phyloP scores from a whole-genome alignment of 2,113 vertebrate species.

The Toxotes jaculatrix region DNA sequence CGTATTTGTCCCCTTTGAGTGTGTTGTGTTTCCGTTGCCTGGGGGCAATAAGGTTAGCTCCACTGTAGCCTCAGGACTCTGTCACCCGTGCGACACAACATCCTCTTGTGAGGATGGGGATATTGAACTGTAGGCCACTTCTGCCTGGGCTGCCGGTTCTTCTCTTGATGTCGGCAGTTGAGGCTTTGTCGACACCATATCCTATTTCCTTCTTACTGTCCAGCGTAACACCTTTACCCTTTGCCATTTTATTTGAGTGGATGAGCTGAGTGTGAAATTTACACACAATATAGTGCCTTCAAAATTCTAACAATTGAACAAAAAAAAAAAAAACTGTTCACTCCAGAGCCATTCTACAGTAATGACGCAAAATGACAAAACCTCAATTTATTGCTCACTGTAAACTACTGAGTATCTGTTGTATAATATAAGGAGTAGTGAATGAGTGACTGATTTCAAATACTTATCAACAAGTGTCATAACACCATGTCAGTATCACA shows the following conservation, averaged over 20 bases:
- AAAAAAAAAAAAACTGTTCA: too few relatives aligned
- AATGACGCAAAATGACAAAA: neutral
- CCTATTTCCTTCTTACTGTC: too few relatives aligned
- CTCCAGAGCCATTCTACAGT: neutral
- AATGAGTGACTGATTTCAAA: neutral
- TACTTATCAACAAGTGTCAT: neutral
- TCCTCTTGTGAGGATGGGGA: neutral
- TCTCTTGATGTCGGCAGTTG: slow-evolving; percentile 4
- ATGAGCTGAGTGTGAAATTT: too few relatives aligned
- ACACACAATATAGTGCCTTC: too few relatives aligned
- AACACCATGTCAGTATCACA: neutral
- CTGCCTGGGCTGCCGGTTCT: neutral
- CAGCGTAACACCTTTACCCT: too few relatives aligned
- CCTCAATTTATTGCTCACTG: neutral
- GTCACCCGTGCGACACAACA: neutral
- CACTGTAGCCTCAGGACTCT: slow-evolving; percentile 3
- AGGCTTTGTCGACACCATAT: neutral
- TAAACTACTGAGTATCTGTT: neutral
- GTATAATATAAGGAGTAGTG: neutral
- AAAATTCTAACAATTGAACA: too few relatives aligned
- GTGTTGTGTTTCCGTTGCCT: neutral
- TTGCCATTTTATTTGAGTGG: too few relatives aligned
- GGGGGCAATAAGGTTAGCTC: neutral
- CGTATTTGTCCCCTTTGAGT: neutral
- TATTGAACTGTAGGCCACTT: neutral